These are phyloP conservation scores for Sorex maritimensis DNA, from an alignment of 2,797 vertebrate genomes.

Conservation along the genomic window DNA sequence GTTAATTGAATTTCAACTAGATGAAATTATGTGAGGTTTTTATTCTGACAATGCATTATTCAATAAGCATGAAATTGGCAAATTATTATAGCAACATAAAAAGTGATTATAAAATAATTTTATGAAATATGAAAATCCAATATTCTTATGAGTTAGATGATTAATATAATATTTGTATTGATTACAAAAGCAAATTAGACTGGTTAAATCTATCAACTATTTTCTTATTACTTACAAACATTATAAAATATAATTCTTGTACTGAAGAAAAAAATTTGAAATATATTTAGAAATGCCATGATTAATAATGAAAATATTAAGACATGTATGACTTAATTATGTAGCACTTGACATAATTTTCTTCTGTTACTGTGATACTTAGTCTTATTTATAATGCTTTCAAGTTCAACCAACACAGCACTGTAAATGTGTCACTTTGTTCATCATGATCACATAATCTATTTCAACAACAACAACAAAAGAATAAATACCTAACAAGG, in stretches of 20 bases:
- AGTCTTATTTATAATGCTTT: slow-evolving; percentile 86
- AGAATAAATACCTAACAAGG: no score
- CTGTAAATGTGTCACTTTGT: slow-evolving; percentile 68
- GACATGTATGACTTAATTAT: slow-evolving; percentile 79
- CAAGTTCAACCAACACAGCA: slow-evolving; percentile 77
- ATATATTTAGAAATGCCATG: slow-evolving; percentile 79
- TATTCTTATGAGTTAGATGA: slow-evolving; percentile 69
- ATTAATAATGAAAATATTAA: slow-evolving; percentile 75
- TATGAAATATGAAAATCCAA: slow-evolving; percentile 69
- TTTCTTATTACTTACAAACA: slow-evolving; percentile 54
- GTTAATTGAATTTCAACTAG: slow-evolving; percentile 46
- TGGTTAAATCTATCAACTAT: slow-evolving; percentile 26
- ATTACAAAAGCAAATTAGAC: slow-evolving; percentile 55
- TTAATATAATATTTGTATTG: background rate
- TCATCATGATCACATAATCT: slow-evolving; percentile 65
- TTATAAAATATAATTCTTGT: slow-evolving; percentile 54
- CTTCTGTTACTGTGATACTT: slow-evolving; percentile 75
- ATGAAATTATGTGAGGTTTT: slow-evolving; percentile 67
- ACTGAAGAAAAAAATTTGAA: background rate
- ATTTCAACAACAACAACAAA: slow-evolving; percentile 59
- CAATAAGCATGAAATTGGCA: slow-evolving; percentile 77
- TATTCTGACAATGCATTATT: slow-evolving; percentile 78
- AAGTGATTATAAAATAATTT: slow-evolving; percentile 65
- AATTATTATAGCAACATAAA: slow-evolving; percentile 67
- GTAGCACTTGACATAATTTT: slow-evolving; percentile 83